A percentile compares a stretch with the other conserved stretches of the same genome.
Evolutionary conservation across 2,113 vertebrate genomes (phyloP).

Genomic region (Dinomys branickii): DNA sequence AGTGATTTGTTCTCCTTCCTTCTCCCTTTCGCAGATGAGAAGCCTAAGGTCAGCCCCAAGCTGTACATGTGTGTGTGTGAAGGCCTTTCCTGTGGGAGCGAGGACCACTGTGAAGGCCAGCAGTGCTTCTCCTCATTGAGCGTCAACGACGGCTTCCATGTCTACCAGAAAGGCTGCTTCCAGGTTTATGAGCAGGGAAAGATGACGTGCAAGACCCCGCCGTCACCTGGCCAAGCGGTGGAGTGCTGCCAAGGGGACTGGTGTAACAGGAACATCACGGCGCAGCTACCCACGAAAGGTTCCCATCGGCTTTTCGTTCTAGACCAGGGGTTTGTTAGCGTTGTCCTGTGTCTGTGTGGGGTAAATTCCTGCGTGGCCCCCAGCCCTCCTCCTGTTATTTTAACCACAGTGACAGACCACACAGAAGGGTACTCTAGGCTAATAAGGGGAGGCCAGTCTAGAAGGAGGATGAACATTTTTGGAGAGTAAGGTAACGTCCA

Average conservation of each 20-base stretch:
- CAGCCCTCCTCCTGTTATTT: background rate
- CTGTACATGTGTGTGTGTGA: constrained; percentile 96
- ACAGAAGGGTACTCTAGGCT: background rate
- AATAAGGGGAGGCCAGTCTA: constrained; percentile 12
- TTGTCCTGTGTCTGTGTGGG: constrained; percentile 3
- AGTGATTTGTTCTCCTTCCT: background rate
- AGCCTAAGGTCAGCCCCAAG: constrained; percentile 85
- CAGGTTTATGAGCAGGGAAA: constrained; percentile 96
- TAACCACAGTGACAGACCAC: background rate
- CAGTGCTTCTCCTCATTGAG: constrained; percentile 96
- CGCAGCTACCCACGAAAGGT: constrained; percentile 93
- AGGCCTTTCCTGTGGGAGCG: constrained; percentile 92
- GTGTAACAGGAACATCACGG: constrained; percentile 97
- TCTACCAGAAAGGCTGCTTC: constrained; percentile 98
- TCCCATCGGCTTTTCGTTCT: background rate
- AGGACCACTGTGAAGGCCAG: constrained; percentile 94
- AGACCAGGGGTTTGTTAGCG: constrained; percentile 11
- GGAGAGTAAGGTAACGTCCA: background rate
- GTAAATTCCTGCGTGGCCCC: background rate
- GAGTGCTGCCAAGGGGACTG: constrained; percentile 97
- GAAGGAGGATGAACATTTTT: background rate
- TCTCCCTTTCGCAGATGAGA: constrained; percentile 86
- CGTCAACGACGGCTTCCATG: constrained; percentile 89
- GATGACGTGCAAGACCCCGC: constrained; percentile 97
- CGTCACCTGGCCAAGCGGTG: constrained; percentile 95